These are phyloP conservation scores for Sebastes trivittatus DNA, from an alignment of 2,797 vertebrate species.

Conservation along the genomic window DNA sequence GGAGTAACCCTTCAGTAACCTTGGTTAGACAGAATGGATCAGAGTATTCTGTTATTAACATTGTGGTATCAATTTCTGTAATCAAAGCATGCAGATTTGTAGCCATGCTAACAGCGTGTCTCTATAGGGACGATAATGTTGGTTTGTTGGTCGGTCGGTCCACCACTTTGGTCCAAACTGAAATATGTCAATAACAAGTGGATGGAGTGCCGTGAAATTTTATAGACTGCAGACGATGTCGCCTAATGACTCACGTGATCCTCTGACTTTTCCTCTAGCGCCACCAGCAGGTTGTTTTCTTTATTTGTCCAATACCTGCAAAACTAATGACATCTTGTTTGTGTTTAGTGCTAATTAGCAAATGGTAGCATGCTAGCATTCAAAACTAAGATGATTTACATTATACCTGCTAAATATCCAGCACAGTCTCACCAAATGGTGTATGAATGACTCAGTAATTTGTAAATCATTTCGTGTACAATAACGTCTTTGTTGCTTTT, in stretches of 20 bases:
- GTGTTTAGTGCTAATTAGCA: background rate
- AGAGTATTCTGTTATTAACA: background rate
- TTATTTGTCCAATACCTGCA: background rate
- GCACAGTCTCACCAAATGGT: no score
- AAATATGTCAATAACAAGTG: background rate
- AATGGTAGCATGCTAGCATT: background rate
- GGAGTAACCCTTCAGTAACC: background rate
- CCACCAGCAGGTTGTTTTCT: background rate
- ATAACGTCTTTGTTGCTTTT: fast-evolving
- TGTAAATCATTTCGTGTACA: no score
- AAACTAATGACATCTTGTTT: background rate
- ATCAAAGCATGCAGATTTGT: background rate
- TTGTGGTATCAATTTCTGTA: background rate
- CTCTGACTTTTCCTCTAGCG: no score
- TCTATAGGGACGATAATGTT: background rate
- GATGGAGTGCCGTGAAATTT: background rate
- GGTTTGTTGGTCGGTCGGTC: background rate
- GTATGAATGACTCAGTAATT: no score
- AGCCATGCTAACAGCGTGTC: background rate
- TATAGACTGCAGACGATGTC: background rate
- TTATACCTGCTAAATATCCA: background rate
- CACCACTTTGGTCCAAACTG: background rate
- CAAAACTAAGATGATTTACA: background rate
- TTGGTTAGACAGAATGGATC: background rate
- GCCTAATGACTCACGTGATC: background rate